phyloP scores from a whole-genome alignment of 2,113 vertebrate species.

The Gopherus flavomarginatus region DNA sequence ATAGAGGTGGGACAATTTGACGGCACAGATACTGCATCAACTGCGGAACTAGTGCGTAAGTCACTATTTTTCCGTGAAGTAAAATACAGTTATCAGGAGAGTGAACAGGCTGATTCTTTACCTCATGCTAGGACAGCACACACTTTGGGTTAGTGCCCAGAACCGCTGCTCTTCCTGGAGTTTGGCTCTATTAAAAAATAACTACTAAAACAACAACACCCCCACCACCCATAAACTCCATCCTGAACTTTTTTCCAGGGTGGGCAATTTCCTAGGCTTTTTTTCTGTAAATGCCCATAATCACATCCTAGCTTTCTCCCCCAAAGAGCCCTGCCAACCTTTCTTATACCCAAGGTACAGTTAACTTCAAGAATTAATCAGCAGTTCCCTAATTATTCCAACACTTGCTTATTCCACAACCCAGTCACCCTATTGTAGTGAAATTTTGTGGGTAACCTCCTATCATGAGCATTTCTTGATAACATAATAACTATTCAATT shows the following conservation, averaged over 20 bases:
- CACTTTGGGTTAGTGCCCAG: neutral
- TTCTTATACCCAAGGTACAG: neutral
- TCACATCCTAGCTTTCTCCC: neutral
- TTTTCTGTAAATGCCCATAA: neutral
- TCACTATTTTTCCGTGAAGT: neutral
- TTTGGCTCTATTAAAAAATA: neutral
- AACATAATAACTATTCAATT: neutral
- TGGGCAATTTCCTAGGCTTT: accelerated
- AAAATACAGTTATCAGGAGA: neutral
- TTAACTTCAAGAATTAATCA: neutral
- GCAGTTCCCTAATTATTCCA: accelerated
- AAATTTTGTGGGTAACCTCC: neutral
- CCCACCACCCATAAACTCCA: neutral
- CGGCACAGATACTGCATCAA: accelerated
- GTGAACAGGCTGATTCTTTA: neutral
- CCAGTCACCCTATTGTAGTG: accelerated
- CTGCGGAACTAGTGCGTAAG: neutral
- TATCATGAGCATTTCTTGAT: neutral
- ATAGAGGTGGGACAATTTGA: neutral
- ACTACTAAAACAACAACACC: neutral
- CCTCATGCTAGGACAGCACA: accelerated
- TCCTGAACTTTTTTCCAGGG: neutral
- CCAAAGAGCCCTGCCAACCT: neutral
- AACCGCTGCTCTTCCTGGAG: neutral
- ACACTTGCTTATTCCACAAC: neutral